Percentiles rank a stretch among this genome's conserved stretches.
phyloP scores from a whole-genome alignment of 2,113 vertebrate genomes.

The Collichthys lucidus region DNA sequence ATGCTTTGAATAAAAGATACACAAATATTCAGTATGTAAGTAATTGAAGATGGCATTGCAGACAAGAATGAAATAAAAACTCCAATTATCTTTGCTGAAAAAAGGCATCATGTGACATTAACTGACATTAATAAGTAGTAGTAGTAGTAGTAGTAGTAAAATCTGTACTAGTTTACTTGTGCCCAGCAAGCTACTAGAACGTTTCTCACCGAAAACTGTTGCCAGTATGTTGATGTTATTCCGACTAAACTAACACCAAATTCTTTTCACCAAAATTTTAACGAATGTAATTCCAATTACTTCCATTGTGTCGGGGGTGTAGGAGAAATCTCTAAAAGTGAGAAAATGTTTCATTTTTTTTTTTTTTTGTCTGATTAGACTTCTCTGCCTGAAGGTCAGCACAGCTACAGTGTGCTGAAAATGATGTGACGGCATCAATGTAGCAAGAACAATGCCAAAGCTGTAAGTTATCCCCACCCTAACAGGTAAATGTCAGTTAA shows the following conservation, averaged over 20 bases:
- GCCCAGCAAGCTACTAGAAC: neutral
- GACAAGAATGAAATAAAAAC: constrained; percentile 12
- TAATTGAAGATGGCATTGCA: constrained; percentile 16
- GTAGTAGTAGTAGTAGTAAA: neutral
- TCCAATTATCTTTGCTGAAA: neutral
- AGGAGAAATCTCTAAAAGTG: neutral
- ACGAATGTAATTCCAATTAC: neutral
- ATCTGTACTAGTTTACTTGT: neutral
- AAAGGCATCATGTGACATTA: neutral
- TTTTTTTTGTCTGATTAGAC: neutral
- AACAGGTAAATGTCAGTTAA: constrained; percentile 32
- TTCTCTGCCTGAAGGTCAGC: neutral
- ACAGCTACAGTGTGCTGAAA: neutral
- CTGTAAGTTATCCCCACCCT: neutral
- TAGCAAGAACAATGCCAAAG: neutral
- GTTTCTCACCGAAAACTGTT: neutral
- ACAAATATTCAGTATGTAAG: neutral
- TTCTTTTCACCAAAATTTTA: neutral
- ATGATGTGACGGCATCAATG: neutral
- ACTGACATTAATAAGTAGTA: neutral
- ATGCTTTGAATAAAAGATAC: constrained; percentile 2
- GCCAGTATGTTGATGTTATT: neutral
- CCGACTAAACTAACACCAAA: neutral
- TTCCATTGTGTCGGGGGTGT: neutral
- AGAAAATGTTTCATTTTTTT: no score